Evolutionary conservation across 2,113 vertebrate genomes (phyloP).

Genomic region (Phalacrocorax pelagicus): DNA sequence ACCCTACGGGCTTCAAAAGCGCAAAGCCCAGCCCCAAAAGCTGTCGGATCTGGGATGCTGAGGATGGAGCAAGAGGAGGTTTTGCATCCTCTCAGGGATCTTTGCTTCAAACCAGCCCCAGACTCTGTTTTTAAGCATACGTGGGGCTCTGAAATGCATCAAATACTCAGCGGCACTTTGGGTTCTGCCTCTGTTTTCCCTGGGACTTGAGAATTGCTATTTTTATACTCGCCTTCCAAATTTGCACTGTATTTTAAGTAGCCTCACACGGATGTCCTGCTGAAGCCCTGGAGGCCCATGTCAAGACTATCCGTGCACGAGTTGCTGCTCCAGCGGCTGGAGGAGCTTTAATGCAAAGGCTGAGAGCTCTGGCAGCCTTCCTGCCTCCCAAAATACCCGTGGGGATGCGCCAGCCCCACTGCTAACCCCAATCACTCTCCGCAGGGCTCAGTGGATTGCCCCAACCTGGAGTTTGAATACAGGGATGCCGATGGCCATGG

Average conservation of each 20-base stretch:
- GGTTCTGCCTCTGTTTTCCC: not conserved
- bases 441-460: constrained; percentile 92
- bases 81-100: not conserved
- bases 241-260: not conserved
- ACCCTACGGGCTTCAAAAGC: not conserved
- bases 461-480: constrained; percentile 94
- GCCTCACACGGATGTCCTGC: accelerated
- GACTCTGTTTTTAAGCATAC: not conserved
- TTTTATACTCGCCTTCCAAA: not conserved
- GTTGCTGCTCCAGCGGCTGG: not conserved
- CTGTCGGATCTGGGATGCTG: not conserved
- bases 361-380: not conserved
- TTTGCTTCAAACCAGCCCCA: not conserved
- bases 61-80: not conserved
- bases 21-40: not conserved
- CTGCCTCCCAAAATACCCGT: not conserved
- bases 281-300: not conserved
- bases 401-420: not conserved
- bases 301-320: not conserved
- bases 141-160: not conserved
- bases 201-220: not conserved
- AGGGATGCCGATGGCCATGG: constrained; percentile 84
- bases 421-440: not conserved
- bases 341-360: not conserved
- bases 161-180: accelerated